These are phyloP conservation scores for Melinopterus prodromus DNA, from an alignment of 2,888 invertebrate species.

Conservation along the genomic window DNA sequence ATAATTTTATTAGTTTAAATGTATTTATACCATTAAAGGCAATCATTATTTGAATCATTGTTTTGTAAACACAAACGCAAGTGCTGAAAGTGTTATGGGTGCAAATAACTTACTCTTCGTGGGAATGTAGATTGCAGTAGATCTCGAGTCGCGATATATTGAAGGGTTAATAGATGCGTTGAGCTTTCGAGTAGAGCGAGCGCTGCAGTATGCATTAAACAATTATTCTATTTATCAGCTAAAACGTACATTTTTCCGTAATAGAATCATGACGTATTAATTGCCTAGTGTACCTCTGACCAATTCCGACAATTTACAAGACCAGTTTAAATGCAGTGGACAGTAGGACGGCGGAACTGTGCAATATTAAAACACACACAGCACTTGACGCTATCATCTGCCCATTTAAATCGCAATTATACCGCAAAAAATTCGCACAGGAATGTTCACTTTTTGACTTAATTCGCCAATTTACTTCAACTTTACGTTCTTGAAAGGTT, in stretches of 20 bases:
- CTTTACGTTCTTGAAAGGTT: neutral
- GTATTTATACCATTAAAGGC: no score
- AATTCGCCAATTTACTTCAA: neutral
- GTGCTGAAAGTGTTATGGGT: neutral
- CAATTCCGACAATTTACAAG: neutral
- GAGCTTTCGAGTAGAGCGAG: neutral
- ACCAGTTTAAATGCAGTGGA: neutral
- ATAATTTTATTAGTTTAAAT: no score
- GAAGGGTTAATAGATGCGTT: neutral
- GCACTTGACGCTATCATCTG: neutral
- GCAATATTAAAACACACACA: slow-evolving; percentile 4
- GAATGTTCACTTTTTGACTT: neutral
- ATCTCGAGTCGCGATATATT: neutral
- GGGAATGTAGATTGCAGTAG: neutral
- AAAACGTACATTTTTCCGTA: neutral
- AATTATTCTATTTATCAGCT: neutral
- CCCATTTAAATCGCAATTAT: neutral
- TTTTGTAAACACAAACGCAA: neutral
- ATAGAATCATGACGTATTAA: neutral
- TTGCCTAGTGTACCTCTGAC: neutral
- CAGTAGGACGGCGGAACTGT: neutral
- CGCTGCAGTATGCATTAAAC: neutral
- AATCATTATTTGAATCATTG: neutral
- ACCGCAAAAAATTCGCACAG: neutral
- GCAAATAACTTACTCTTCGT: neutral